These are phyloP conservation scores for Eristalis intricaria DNA, from an alignment of 2,888 invertebrate species.

Conservation along the genomic window DNA sequence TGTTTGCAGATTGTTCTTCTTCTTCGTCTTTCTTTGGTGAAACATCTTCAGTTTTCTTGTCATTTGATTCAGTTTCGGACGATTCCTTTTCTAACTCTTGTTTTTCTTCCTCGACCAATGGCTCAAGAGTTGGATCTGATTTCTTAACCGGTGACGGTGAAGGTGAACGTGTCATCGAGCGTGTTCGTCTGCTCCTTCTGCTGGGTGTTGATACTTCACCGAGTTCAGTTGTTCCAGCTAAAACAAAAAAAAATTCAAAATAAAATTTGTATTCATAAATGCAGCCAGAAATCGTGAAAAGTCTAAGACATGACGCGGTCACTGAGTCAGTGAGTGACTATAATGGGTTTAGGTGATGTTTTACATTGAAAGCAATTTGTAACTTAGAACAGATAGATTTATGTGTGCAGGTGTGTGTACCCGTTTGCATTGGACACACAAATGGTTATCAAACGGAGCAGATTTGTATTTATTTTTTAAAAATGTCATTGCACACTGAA, in stretches of 20 bases:
- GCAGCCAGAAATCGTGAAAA: not conserved
- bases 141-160: constrained; percentile 77
- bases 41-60: constrained; percentile 16
- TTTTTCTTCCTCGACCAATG: constrained; percentile 76
- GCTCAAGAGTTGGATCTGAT: constrained; percentile 76
- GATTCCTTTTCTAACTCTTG: constrained; percentile 50
- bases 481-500: too few relatives aligned
- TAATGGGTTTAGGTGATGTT: too few relatives aligned
- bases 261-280: not conserved
- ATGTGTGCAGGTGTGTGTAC: too few relatives aligned
- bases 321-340: too few relatives aligned
- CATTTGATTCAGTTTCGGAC: constrained; percentile 33
- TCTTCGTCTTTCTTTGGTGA: constrained; percentile 45
- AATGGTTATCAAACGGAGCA: too few relatives aligned
- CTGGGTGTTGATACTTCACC: constrained; percentile 76
- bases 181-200: constrained; percentile 78
- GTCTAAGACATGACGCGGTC: too few relatives aligned
- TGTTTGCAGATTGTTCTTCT: constrained; percentile 56
- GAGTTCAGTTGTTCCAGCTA: constrained; percentile 73
- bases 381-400: too few relatives aligned
- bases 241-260: constrained; percentile 13
- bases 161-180: constrained; percentile 80
- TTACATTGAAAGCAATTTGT: not conserved
- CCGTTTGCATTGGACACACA: too few relatives aligned
- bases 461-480: too few relatives aligned